phyloP scores from a whole-genome alignment of 1,140 invertebrate species.

The Drosophila athabasca region DNA sequence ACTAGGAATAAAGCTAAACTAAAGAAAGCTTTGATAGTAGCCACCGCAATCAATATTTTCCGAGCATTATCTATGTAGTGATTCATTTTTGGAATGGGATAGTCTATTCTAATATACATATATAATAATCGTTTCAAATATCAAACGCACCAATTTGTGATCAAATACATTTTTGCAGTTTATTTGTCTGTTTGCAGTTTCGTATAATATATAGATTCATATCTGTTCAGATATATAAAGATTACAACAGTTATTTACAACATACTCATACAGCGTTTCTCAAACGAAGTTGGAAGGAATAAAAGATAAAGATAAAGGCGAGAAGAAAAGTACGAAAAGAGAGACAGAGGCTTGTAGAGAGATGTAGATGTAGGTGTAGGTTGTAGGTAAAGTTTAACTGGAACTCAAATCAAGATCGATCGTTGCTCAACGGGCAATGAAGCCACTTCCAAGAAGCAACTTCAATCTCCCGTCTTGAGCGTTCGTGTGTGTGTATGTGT shows the following conservation, averaged over 20 bases:
- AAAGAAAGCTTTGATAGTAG: no score
- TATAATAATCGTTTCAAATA: neutral
- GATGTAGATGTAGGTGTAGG: neutral
- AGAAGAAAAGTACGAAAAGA: conserved; percentile 11
- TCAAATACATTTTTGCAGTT: conserved; percentile 82
- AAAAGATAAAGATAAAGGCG: neutral
- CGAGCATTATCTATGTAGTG: no score
- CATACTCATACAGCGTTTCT: conserved; percentile 70
- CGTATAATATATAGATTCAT: conserved; percentile 67
- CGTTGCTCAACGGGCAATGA: conserved; percentile 51
- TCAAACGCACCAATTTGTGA: conserved; percentile 23
- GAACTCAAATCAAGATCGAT: conserved; percentile 6
- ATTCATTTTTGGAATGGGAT: no score
- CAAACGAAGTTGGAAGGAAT: conserved; percentile 34
- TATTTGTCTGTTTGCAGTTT: conserved; percentile 81
- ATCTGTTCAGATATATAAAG: conserved; percentile 55
- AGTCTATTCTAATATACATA: no score
- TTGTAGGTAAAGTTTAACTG: conserved; percentile 14
- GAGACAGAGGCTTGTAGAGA: neutral
- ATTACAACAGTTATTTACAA: conserved; percentile 81
- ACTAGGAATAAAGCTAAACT: no score
- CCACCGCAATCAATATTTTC: no score
- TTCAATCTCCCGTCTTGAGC: conserved; percentile 56
- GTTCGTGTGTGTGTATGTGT: conserved; percentile 30
- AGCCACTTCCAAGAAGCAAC: conserved; percentile 27